Base-by-base conservation (phyloP, 2,113 vertebrate genomes). In the Cavia aperea region DNA sequence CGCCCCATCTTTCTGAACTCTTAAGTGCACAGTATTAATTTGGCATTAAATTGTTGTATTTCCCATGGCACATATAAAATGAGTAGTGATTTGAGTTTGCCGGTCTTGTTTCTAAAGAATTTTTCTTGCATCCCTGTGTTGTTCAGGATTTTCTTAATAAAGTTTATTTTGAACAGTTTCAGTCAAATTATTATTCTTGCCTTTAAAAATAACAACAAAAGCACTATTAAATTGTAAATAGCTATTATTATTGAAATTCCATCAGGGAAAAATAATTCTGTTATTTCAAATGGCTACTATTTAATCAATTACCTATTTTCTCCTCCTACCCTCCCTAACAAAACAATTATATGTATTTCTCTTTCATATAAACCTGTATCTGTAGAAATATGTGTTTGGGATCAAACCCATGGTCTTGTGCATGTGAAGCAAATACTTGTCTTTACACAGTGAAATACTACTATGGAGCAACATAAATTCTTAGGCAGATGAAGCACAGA, bases 101-200 rank as follows among this genome's bases (percentile, higher is more conserved):
- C 36, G 92, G 51, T 33, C n/a, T 85, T 81, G 21, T 62, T 70
- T 86, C 26, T 89, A 12, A 93, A 51, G 77, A 91, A 91, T 68
- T 90, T 90, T 88, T 39, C 24, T 63, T 94, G 21, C 51, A 84
- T 89, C 58, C 51, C 54, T 86, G 46, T 60, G 51, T 66, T 92
- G 1, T 65, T 94, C 72, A 94, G 51, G 51, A 92, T 87, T 93
- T 92, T 10, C n/a, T 93, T 89, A 90, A 90, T 36, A n/a, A 90
- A 93, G 84, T 56, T 93, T 86, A 89, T 86, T 77, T 75, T 89
- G 51, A 46, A 21, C 54, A 84, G 11, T 65, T 95, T 95, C 56
- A 89, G 36, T 60, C 21, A 68, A 88, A 81, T 86, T 62, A 95
- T 83, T 85, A 90, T 63, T 83, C 5, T 94, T 89, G 86, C 15